These are phyloP conservation scores for Salpingus planirostris DNA, from an alignment of 2,888 invertebrate genomes.

Conservation along the genomic window DNA sequence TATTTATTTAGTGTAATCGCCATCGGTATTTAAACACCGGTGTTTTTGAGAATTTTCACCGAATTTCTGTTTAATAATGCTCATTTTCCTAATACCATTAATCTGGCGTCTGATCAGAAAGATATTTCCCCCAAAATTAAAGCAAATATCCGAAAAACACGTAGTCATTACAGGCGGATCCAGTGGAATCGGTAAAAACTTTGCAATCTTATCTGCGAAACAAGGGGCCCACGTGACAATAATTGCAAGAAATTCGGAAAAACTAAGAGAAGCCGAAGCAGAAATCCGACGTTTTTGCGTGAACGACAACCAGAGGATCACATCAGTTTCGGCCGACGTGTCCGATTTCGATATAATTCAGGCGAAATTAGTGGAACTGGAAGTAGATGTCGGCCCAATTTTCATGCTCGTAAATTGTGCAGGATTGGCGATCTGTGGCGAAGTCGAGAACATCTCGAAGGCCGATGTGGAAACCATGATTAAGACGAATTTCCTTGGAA, in stretches of 20 bases:
- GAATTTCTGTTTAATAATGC: too few relatives aligned
- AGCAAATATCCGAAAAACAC: slow-evolving; percentile 46
- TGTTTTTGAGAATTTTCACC: too few relatives aligned
- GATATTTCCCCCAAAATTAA: too few relatives aligned
- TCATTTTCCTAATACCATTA: slow-evolving; percentile 1
- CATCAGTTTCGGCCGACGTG: slow-evolving; percentile 60
- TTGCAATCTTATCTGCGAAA: slow-evolving; percentile 68
- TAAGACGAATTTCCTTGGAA: slow-evolving; percentile 82
- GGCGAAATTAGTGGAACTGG: slow-evolving; percentile 25
- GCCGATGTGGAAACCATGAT: slow-evolving; percentile 65
- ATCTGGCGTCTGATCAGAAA: too few relatives aligned
- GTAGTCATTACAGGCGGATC: slow-evolving; percentile 87
- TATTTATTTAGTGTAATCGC: too few relatives aligned
- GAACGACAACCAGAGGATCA: slow-evolving; percentile 49
- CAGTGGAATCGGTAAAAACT: slow-evolving; percentile 85
- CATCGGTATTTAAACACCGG: too few relatives aligned
- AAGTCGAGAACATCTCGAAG: slow-evolving; percentile 66
- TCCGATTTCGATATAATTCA: slow-evolving; percentile 47
- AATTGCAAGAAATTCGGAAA: slow-evolving; percentile 70
- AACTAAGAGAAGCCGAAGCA: slow-evolving; percentile 53
- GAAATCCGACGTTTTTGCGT: slow-evolving; percentile 48
- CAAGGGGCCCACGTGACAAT: slow-evolving; percentile 86
- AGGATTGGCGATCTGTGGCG: slow-evolving; percentile 73
- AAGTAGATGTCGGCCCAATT: slow-evolving; percentile 66
- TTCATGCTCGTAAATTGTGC: slow-evolving; percentile 92